A percentile compares a stretch with the other conserved stretches of the same genome.
Evolutionary conservation across 2,797 vertebrate genomes (phyloP).

Genomic region (Natrix natrix): DNA sequence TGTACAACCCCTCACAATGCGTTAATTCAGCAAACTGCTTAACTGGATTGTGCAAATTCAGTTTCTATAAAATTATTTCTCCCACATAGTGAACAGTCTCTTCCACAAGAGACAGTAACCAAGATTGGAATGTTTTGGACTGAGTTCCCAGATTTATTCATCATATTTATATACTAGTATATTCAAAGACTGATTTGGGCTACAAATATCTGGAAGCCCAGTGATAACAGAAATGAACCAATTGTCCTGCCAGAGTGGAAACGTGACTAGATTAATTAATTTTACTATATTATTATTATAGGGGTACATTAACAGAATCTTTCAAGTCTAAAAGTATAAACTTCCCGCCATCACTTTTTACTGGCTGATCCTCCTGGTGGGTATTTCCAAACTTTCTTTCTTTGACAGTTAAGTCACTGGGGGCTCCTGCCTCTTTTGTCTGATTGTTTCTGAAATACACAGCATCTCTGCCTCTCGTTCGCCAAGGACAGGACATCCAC

Average conservation of each 20-base stretch:
- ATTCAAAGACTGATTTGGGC: background rate
- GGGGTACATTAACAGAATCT: background rate
- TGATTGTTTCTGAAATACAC: background rate
- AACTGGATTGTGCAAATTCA: background rate
- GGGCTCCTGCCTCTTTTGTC: background rate
- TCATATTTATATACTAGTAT: background rate
- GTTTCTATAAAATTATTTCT: background rate
- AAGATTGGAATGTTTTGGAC: background rate
- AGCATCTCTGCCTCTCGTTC: background rate
- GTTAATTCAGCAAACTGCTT: background rate
- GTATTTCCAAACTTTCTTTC: background rate
- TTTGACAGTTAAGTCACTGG: background rate
- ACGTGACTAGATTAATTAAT: background rate
- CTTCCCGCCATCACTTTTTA: background rate
- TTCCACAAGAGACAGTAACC: background rate
- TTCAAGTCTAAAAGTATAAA: background rate
- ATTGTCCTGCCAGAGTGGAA: background rate
- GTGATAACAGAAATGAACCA: background rate
- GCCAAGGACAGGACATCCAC: background rate
- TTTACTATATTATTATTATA: background rate
- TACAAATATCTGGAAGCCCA: background rate
- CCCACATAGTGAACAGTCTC: background rate
- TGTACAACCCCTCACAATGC: background rate
- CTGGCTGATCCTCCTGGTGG: background rate
- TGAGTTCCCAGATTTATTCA: background rate